A percentile compares a stretch with the other conserved stretches of the same genome.
These are phyloP conservation scores for Dastarcus helophoroides DNA, from an alignment of 2,888 invertebrate species.

Conservation along the genomic window DNA sequence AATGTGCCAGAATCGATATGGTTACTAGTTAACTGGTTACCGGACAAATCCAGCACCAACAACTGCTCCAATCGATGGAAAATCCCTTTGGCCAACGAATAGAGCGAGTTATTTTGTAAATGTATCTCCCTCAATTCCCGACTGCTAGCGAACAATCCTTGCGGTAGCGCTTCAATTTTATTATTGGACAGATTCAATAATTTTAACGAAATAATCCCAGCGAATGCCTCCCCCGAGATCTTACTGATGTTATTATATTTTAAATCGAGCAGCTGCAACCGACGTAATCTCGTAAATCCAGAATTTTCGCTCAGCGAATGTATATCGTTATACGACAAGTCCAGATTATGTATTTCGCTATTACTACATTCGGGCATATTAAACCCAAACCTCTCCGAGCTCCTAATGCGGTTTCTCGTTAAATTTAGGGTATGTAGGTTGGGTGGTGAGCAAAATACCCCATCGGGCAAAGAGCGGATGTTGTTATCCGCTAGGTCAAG, in stretches of 20 bases:
- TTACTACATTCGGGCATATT: constrained; percentile 49
- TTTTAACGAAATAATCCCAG: constrained; percentile 65
- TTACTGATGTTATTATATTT: constrained; percentile 75
- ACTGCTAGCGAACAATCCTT: constrained; percentile 69
- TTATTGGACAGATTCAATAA: constrained; percentile 82
- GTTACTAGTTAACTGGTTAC: constrained; percentile 74
- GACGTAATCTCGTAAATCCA: constrained; percentile 61
- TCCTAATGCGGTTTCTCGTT: constrained; percentile 71
- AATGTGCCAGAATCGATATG: constrained; percentile 79
- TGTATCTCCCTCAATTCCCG: constrained; percentile 74
- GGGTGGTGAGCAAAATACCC: constrained; percentile 65
- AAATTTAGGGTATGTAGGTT: constrained; percentile 75
- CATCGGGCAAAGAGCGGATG: constrained; percentile 66
- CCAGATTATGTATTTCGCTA: constrained; percentile 62
- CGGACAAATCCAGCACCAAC: constrained; percentile 70
- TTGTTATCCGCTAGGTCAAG: constrained; percentile 77
- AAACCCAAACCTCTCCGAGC: constrained; percentile 66
- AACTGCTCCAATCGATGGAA: constrained; percentile 77
- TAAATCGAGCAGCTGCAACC: constrained; percentile 67
- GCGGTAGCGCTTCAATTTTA: constrained; percentile 66
- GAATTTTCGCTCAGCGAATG: constrained; percentile 56
- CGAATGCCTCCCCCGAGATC: constrained; percentile 67
- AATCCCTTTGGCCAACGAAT: constrained; percentile 68
- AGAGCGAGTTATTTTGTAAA: constrained; percentile 73
- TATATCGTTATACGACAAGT: constrained; percentile 72